These are phyloP conservation scores for Etia nguti DNA, from an alignment of 2,113 vertebrate species.

Conservation along the genomic window DNA sequence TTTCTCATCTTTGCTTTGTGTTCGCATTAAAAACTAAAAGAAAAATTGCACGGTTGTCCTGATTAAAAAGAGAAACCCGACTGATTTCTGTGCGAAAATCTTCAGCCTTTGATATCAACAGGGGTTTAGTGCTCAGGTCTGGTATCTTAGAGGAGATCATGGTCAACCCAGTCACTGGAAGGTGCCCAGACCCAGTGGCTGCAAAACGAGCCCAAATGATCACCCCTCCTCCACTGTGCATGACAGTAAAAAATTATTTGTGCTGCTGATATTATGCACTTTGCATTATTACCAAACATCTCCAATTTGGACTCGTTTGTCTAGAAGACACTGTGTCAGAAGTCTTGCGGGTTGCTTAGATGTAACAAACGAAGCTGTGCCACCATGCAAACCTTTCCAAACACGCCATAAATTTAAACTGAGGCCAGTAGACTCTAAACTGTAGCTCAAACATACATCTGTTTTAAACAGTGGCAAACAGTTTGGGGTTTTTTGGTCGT, in stretches of 20 bases:
- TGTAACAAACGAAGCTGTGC: rapidly evolving
- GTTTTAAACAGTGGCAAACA: background rate
- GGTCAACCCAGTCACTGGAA: background rate
- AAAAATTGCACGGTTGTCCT: background rate
- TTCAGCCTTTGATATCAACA: background rate
- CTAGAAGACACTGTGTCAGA: background rate
- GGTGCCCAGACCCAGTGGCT: rapidly evolving
- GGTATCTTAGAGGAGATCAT: too few relatives aligned
- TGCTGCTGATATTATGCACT: background rate
- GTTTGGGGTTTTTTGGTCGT: background rate
- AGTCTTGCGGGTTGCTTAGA: background rate
- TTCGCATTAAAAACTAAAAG: background rate
- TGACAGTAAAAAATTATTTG: rapidly evolving
- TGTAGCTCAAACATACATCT: background rate
- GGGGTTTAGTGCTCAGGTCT: background rate
- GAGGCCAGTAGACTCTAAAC: background rate
- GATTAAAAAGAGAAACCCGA: background rate
- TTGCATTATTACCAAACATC: background rate
- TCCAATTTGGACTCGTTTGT: background rate
- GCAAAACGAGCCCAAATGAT: background rate
- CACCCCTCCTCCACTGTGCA: background rate
- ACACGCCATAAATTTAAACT: background rate
- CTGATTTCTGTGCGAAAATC: background rate
- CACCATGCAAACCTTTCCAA: background rate
- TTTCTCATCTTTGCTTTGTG: background rate